phyloP scores from a whole-genome alignment of 2,797 vertebrate species.

The Mallotus villosus region DNA sequence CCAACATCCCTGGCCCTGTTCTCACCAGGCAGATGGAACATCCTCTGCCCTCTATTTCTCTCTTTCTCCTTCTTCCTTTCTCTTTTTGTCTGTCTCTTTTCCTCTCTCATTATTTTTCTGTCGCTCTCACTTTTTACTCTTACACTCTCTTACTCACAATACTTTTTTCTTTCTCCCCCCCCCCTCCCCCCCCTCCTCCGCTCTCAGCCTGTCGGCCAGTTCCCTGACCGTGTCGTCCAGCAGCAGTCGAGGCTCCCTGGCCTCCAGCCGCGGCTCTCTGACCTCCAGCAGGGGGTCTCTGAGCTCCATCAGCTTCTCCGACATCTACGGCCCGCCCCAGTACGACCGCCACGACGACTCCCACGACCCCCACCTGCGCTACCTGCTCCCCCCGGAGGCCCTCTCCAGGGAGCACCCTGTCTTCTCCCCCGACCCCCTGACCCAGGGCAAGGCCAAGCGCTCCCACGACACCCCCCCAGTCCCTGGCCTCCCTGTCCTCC shows the following conservation, averaged over 20 bases:
- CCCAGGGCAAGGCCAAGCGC: conserved; percentile 80
- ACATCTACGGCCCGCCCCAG: conserved; percentile 95
- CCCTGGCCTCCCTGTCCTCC: conserved; percentile 92
- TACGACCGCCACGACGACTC: conserved; percentile 88
- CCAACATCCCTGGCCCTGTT: too few species aligned
- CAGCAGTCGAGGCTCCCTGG: conserved; percentile 93
- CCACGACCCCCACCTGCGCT: conserved; percentile 84
- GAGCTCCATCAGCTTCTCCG: conserved; percentile 95
- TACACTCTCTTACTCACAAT: too few species aligned
- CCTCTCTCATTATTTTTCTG: too few species aligned
- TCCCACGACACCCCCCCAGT: conserved; percentile 93
- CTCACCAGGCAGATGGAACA: too few species aligned
- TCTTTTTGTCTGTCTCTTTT: too few species aligned
- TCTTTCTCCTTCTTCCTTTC: too few species aligned
- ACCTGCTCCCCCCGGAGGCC: conserved; percentile 81
- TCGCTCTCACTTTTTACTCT: too few species aligned
- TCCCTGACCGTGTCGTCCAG: conserved; percentile 94
- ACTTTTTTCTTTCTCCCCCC: not conserved
- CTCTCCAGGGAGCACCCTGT: conserved; percentile 74
- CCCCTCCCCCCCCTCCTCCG: not conserved
- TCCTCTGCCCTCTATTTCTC: too few species aligned
- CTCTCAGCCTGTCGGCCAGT: conserved; percentile 88
- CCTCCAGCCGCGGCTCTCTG: conserved; percentile 92
- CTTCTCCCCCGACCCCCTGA: conserved; percentile 59
- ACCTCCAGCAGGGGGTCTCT: conserved; percentile 95